Percentiles rank a stretch among this genome's conserved stretches.
These are phyloP conservation scores for Emys orbicularis DNA, from an alignment of 2,797 vertebrate species.

Conservation along the genomic window DNA sequence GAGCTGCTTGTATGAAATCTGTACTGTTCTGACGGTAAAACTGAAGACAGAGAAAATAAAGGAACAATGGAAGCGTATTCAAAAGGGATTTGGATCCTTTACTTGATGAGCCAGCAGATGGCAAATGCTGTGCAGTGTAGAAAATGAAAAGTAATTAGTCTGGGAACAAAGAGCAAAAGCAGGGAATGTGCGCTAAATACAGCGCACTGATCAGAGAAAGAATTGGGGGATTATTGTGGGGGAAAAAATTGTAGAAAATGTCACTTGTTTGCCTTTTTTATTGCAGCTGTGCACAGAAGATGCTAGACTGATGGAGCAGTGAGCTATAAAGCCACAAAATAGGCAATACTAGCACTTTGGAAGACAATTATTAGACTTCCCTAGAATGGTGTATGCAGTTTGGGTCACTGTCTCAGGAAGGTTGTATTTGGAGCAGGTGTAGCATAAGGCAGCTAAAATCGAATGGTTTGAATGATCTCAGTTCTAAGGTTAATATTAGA, in stretches of 20 bases:
- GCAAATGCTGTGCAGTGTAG: constrained; percentile 57
- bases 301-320: constrained; percentile 10
- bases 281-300: neutral
- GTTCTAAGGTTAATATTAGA: constrained; percentile 39
- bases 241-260: constrained; percentile 9
- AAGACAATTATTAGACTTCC: constrained; percentile 51
- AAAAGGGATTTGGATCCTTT: constrained; percentile 66
- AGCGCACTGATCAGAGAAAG: neutral
- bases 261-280: neutral
- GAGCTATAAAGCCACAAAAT: constrained; percentile 37
- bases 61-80: constrained; percentile 29
- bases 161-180: constrained; percentile 64
- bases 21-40: neutral
- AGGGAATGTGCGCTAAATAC: constrained; percentile 20
- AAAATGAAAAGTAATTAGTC: constrained; percentile 64
- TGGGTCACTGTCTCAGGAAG: constrained; percentile 61
- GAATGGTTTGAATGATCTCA: constrained; percentile 3
- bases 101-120: constrained; percentile 68
- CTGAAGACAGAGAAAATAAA: constrained; percentile 39
- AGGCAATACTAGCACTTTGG: constrained; percentile 45
- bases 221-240: constrained; percentile 40
- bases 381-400: constrained; percentile 25
- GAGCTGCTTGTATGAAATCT: neutral
- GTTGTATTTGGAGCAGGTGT: constrained; percentile 57
- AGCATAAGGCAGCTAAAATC: constrained; percentile 40